Conservation (phyloP, 2,113 vertebrate genomes). For the Aptenodytes forsteri region DNA sequence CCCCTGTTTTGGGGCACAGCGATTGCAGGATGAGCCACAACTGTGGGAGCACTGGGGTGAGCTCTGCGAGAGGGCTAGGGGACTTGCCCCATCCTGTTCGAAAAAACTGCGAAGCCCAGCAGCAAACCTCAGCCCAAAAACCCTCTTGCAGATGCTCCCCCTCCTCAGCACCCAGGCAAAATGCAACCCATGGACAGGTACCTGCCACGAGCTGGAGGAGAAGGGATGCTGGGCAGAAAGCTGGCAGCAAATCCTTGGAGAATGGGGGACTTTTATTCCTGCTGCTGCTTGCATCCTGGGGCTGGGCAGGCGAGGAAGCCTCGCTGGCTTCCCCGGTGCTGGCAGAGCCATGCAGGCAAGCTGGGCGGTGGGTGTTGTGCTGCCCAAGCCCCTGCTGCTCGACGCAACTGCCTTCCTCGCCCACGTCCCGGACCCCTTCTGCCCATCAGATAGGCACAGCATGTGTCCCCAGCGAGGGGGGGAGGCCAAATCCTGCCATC, state of each 20-base stretch:
- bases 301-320: background rate
- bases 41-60: background rate
- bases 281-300: background rate
- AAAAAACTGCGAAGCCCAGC: background rate
- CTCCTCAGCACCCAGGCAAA: background rate
- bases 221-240: background rate
- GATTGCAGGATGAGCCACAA: background rate
- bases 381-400: background rate
- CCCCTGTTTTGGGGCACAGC: background rate
- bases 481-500: background rate
- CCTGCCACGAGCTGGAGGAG: rapidly evolving
- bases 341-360: background rate
- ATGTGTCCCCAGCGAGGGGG: background rate
- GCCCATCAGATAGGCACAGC: conserved; percentile 18
- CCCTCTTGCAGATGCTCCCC: background rate
- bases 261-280: background rate
- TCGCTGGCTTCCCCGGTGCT: background rate
- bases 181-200: background rate
- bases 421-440: conserved; percentile 7
- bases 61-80: background rate
- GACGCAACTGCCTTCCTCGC: background rate
- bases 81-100: no score
- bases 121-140: background rate
- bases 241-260: background rate
- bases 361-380: background rate